Evolutionary conservation across 1,140 invertebrate species (phyloP), one percentile per base, ranked within the genome.

Genomic region (Daktulosphaira vitifoliae): DNA sequence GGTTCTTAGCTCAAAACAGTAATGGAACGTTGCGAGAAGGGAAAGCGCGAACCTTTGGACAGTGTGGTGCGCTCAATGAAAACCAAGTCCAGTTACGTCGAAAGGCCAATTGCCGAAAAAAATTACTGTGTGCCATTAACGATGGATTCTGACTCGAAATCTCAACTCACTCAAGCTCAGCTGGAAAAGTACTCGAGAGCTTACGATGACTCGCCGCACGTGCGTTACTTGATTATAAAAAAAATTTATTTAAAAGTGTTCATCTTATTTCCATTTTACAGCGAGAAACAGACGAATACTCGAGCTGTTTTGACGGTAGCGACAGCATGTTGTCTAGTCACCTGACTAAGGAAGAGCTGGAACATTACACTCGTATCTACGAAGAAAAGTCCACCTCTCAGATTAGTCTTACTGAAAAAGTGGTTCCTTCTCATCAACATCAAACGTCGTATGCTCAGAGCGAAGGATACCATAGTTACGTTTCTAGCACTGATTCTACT

Each of bases 391-490:
- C 74, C 67, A 68, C 68, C 46, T 73, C 42, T 8, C 56, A 62
- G 26, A 48, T 48, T 6, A 33, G 56, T 2, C 5, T 48, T 22
- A 20, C 56, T 16, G 56, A 48, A 6, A 62, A 48, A 62, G 18
- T 20, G 1, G 56, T 3, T 1, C 42, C 56, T 20, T 80, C 85
- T 51, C 85, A 88, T 70, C 84, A 86, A 66, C 85, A 86, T 69
- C 85, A 87, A 71, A 78, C 82, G 6, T 86, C 84, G 39, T 89
- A 89, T 74, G 86, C 87, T 15, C 86, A 88, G 68, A 87, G 84
- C 22, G 87, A 89, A 76, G 87, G 87, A 13, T 89, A 89, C 72
- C 86, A 88, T 71, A 87, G 85, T 73, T 89, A 86, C 73, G 87
- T 86, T 22, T 89, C 84, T 65, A 89, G 83, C 71, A 86, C 84